Base-by-base conservation (phyloP, 2,113 vertebrate species). In the Xyliphius kryptos region DNA sequence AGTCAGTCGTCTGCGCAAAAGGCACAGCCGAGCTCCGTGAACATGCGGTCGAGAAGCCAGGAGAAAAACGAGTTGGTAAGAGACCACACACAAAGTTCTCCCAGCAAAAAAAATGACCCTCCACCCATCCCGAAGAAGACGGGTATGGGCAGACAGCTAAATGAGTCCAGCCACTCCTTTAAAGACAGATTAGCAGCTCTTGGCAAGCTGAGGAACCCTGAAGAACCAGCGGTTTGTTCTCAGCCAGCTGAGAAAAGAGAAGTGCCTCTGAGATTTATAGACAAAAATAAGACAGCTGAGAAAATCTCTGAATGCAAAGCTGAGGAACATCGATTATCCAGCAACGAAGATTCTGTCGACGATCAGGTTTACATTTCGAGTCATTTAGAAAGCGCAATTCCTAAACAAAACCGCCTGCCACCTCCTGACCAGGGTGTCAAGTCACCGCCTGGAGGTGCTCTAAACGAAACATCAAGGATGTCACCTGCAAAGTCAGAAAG, bases 111-210 rank as follows among this genome's bases (percentile, higher is more conserved):
- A 61, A 57, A 76, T 0, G 76, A 85, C 11, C 69, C 74, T 56
- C 72, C 75, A 0, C 77, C 77, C 20, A 77, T 83, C 8, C 71
- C 82, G 37, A 87, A 80, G 70, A 85, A 83, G 69, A 72, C 76
- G 0, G 58, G 43, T 0, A 51, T 80, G 0, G 79, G 68, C 1
- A 88, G 89, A 53, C 44, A 87, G 26, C 86, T 77, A 32, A 81
- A 78, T 0, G 92, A 94, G 17, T 83, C 87, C 15, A 83, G 89
- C 52, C 85, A 88, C 50, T 89, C 91, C 1, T 90, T 95, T 61
- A 88, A 92, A 74, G 93, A 94, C 72, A 79, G 91, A 2, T 74
- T 93, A 63, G 88, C 82, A 0, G 91, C 86, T 1, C 82, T 93
- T 61, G 90, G 91, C 0, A 93, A 91, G 67, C 79, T 88, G 20